A percentile compares a stretch with the other conserved stretches of the same genome.
Evolutionary conservation across 2,797 vertebrate species (phyloP).

Genomic region (Clamator glandarius): DNA sequence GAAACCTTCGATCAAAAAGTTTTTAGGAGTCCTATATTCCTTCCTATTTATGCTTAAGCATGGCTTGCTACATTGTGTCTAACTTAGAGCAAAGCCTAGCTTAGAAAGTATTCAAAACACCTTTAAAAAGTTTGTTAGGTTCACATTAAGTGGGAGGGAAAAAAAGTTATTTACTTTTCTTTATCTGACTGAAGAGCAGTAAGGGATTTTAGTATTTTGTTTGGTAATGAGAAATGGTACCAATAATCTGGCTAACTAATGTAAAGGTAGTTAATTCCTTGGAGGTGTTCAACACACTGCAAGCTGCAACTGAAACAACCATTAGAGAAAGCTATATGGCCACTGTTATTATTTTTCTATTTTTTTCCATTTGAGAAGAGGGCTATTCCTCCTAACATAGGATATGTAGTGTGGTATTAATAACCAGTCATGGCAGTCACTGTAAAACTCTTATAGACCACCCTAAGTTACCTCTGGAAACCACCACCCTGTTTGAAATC

Average conservation of each 20-base stretch:
- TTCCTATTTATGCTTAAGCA: not conserved
- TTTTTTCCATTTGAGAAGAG: not conserved
- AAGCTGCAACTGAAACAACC: not conserved
- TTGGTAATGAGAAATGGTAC: not conserved
- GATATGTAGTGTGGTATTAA: not conserved
- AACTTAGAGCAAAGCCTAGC: not conserved
- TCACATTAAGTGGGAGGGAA: not conserved
- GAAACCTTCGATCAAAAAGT: not conserved
- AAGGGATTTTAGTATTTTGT: not conserved
- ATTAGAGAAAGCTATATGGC: not conserved
- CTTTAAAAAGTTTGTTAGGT: not conserved
- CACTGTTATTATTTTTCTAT: not conserved
- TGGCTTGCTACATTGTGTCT: not conserved
- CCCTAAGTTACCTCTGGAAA: not conserved
- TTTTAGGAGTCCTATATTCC: not conserved
- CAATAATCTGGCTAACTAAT: not conserved
- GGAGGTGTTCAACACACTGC: not conserved
- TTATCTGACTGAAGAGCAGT: not conserved
- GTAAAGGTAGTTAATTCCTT: not conserved
- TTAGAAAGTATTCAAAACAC: conserved; percentile 46
- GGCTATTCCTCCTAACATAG: not conserved
- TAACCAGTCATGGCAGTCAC: not conserved
- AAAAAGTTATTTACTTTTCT: conserved; percentile 1
- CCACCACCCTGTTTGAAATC: not conserved
- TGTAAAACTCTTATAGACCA: not conserved